Evolutionary conservation across 2,797 vertebrate species (phyloP).

Genomic region (Natrix natrix): DNA sequence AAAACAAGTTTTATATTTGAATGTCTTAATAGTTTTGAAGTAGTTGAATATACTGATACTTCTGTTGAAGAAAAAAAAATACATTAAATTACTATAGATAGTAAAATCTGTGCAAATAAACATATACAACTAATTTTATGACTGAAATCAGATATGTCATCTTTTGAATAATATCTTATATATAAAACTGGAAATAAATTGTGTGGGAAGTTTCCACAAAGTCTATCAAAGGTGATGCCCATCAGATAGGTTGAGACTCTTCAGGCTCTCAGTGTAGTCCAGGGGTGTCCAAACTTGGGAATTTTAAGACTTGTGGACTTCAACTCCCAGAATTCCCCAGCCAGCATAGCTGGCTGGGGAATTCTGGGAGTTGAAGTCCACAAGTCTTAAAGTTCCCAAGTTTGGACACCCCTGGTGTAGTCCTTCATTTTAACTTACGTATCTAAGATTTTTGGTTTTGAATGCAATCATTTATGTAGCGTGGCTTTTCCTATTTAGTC

Average conservation of each 20-base stretch:
- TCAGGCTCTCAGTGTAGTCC: neutral
- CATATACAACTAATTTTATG: neutral
- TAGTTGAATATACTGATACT: neutral
- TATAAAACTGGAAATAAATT: neutral
- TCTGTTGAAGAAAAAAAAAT: neutral
- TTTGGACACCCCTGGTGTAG: too few species aligned
- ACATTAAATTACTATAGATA: neutral
- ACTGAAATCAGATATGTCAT: neutral
- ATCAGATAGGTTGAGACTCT: neutral
- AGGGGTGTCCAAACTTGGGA: too few species aligned
- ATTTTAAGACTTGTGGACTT: too few species aligned
- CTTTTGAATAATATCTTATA: neutral
- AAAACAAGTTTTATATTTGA: neutral
- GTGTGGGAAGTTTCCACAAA: neutral
- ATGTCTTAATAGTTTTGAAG: neutral
- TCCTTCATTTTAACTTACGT: neutral
- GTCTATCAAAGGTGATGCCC: neutral
- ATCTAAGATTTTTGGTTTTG: neutral
- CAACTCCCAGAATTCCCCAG: too few species aligned
- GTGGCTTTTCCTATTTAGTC: conserved; percentile 74
- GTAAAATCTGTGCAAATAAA: neutral
- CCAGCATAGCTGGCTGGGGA: too few species aligned
- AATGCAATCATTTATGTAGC: neutral
- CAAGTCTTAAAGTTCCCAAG: too few species aligned
- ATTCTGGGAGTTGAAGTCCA: too few species aligned